Percentiles rank a stretch among this genome's conserved stretches.
phyloP scores from a whole-genome alignment of 2,888 invertebrate genomes.

The Euproctis similis region DNA sequence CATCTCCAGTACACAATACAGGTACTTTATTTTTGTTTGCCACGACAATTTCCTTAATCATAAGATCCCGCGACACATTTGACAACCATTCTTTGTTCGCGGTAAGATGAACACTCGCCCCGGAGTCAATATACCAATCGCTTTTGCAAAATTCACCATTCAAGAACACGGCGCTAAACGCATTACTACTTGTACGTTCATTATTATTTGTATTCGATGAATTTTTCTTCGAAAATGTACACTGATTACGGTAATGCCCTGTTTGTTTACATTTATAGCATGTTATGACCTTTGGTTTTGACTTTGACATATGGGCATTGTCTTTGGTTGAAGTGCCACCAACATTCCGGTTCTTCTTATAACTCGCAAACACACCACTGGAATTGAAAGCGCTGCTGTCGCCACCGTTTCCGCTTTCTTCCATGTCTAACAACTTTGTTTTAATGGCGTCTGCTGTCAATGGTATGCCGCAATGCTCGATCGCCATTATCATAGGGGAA shows the following conservation, averaged over 20 bases:
- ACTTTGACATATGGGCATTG: too few relatives aligned
- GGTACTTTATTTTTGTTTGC: conserved; percentile 6
- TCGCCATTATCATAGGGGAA: conserved; percentile 3
- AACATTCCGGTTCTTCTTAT: too few relatives aligned
- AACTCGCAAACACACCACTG: too few relatives aligned
- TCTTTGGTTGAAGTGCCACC: too few relatives aligned
- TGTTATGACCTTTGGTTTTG: too few relatives aligned
- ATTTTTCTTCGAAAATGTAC: not conserved
- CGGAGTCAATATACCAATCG: conserved; percentile 17
- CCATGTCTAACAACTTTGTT: conserved; percentile 2
- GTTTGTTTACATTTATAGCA: not conserved
- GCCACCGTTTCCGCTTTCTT: not conserved
- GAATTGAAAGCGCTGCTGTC: not conserved
- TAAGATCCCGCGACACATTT: not conserved
- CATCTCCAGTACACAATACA: conserved; percentile 3
- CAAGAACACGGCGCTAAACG: conserved; percentile 15
- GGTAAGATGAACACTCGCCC: conserved; percentile 15
- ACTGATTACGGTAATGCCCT: not conserved
- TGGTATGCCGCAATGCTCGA: conserved; percentile 4
- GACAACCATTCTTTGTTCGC: conserved; percentile 9
- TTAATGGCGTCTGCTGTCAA: conserved; percentile 6
- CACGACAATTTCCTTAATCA: conserved; percentile 3
- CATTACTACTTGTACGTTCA: conserved; percentile 5
- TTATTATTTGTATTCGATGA: not conserved
- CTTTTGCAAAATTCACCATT: conserved; percentile 11